These are phyloP conservation scores for Hystrix cristata DNA, from an alignment of 2,113 vertebrate genomes.

Conservation along the genomic window DNA sequence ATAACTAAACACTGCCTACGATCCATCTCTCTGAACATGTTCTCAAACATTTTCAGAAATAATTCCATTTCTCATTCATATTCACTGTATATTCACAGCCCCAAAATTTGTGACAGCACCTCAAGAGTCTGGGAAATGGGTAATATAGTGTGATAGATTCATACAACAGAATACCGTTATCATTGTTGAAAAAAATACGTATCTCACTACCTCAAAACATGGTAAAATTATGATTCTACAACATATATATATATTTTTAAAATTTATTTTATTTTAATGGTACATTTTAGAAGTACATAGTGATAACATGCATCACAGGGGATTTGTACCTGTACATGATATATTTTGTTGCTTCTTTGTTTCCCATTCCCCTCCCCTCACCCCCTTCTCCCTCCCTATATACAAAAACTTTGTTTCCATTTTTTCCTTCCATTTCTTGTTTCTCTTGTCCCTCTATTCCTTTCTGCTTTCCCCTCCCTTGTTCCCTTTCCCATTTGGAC, in stretches of 20 bases:
- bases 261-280: no score
- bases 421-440: no score
- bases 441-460: no score
- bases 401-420: no score
- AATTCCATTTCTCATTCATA: not conserved
- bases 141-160: not conserved
- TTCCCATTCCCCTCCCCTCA: no score
- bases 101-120: not conserved
- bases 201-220: not conserved
- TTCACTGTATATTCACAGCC: not conserved
- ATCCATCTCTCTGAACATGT: not conserved
- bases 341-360: no score
- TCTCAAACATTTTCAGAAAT: not conserved
- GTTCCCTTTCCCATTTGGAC: no score
- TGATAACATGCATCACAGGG: no score
- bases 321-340: no score
- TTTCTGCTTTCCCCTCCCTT: no score
- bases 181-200: not conserved
- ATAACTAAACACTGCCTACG: not conserved
- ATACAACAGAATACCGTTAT: not conserved
- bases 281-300: no score
- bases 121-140: not conserved
- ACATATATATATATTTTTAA: not conserved
- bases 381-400: no score
- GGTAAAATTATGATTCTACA: conserved; percentile 4